phyloP scores from a whole-genome alignment of 1,140 invertebrate genomes.

The Aleiodes sp. region DNA sequence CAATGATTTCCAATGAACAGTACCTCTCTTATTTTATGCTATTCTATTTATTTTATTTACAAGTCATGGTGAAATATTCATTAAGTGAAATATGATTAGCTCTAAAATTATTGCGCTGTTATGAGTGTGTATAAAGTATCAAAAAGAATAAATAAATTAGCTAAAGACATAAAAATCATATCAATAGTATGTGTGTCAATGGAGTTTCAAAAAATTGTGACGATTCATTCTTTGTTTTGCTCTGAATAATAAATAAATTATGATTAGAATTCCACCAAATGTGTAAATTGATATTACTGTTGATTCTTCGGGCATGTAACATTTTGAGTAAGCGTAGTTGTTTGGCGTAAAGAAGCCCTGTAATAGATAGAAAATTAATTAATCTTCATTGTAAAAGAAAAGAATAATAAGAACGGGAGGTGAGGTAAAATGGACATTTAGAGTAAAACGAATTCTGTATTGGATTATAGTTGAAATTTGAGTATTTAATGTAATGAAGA shows the following conservation, averaged over 20 bases:
- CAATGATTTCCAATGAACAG: no score
- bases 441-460: no score
- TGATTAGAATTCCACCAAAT: conserved; percentile 54
- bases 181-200: conserved; percentile 24
- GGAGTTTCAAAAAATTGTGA: conserved; percentile 32
- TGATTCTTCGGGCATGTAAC: conserved; percentile 78
- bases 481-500: no score
- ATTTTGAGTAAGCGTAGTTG: conserved; percentile 76
- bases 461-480: no score
- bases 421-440: conserved; percentile 12
- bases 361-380: no score
- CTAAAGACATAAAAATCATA: not conserved
- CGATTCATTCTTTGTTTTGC: conserved; percentile 26
- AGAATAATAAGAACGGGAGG: conserved; percentile 4
- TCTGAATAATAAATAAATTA: conserved; percentile 49
- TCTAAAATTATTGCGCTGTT: not conserved
- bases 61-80: no score
- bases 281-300: conserved; percentile 71
- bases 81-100: no score
- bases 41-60: no score
- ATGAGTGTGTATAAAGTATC: not conserved
- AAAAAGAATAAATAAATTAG: not conserved
- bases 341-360: conserved; percentile 75
- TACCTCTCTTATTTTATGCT: no score
- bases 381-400: conserved; percentile 44